Percentiles rank a stretch among this genome's conserved stretches.
Evolutionary conservation across 2,888 invertebrate genomes (phyloP).

Genomic region (Coronaproctus castanopsis): DNA sequence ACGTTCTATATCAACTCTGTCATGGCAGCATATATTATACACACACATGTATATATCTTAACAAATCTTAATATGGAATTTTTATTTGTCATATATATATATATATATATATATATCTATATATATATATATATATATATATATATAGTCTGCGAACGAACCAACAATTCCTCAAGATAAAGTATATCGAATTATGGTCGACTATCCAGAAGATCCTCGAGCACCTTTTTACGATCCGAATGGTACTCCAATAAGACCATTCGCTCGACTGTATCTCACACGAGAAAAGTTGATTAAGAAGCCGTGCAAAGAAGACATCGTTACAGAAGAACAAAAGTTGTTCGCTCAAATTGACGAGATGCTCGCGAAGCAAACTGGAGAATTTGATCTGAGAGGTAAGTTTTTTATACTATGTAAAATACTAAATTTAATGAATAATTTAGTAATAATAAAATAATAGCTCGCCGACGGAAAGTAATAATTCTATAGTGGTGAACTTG

Average conservation of each 20-base stretch:
- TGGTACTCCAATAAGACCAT: constrained; percentile 47
- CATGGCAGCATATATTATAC: no score
- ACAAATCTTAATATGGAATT: no score
- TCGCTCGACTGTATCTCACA: constrained; percentile 62
- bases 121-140: no score
- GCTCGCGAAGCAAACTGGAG: constrained; percentile 39
- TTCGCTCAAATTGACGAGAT: constrained; percentile 20
- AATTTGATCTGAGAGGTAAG: constrained; percentile 46
- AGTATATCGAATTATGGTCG: constrained; percentile 74
- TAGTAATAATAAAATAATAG: no score
- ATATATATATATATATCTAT: no score
- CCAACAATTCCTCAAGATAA: constrained; percentile 59
- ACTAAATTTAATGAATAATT: neutral
- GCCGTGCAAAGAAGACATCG: constrained; percentile 22
- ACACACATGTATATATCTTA: no score
- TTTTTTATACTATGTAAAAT: constrained; percentile 14
- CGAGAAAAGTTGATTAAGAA: constrained; percentile 32
- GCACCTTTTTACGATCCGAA: constrained; percentile 77
- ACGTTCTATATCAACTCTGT: no score
- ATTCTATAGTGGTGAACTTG: no score
- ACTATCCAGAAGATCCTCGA: constrained; percentile 71
- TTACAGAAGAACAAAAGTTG: constrained; percentile 15
- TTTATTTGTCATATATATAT: no score
- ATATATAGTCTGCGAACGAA: constrained; percentile 53
- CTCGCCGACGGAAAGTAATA: no score